Evolutionary conservation across 2,113 vertebrate species (phyloP).

Genomic region (Serilophus lunatus): DNA sequence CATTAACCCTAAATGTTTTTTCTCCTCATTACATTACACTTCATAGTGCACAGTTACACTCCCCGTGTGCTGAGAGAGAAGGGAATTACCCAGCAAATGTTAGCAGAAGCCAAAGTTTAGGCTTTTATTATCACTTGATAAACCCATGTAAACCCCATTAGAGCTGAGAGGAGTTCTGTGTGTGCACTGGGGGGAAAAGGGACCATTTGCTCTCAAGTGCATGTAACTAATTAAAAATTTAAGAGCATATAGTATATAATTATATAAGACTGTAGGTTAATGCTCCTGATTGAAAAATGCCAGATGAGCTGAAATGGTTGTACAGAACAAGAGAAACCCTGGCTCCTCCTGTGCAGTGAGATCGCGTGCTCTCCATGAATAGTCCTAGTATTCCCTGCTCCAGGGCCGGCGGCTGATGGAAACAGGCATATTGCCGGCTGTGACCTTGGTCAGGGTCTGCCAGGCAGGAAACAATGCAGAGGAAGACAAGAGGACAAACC

Average conservation of each 20-base stretch:
- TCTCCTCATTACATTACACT: neutral
- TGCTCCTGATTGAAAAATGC: neutral
- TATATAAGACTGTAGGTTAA: slow-evolving; percentile 20
- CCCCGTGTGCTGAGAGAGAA: neutral
- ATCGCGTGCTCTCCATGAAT: neutral
- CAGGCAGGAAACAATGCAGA: neutral
- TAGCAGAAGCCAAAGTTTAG: neutral
- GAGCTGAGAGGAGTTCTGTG: neutral
- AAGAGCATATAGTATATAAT: slow-evolving; percentile 2
- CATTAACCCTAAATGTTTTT: neutral
- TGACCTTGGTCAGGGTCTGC: neutral
- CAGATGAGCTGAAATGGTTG: neutral
- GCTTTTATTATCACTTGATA: slow-evolving; percentile 47
- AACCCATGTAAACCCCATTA: slow-evolving; percentile 27
- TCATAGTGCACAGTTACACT: neutral
- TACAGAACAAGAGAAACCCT: neutral
- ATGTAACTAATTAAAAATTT: slow-evolving; percentile 45
- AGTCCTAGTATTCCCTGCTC: neutral
- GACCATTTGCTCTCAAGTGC: neutral
- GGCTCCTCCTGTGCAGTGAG: neutral
- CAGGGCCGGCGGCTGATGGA: neutral
- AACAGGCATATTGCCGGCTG: neutral
- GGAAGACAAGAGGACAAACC: neutral
- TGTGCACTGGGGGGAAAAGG: neutral
- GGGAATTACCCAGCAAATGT: neutral